Evolutionary conservation across 2,888 invertebrate species (phyloP).

Genomic region (Melinaea marsaeus): DNA sequence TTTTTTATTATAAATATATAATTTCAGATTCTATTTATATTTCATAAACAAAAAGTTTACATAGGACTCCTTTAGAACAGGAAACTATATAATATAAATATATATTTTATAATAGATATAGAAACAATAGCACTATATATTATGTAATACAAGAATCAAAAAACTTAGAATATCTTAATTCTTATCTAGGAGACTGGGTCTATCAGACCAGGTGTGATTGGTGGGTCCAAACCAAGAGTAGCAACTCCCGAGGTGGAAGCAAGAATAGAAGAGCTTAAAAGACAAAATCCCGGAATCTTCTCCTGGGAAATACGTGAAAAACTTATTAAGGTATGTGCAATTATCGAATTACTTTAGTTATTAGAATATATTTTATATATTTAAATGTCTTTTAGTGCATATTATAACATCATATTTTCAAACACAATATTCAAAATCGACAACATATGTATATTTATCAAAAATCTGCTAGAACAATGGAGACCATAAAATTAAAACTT

Average conservation of each 20-base stretch:
- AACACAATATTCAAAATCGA: no score
- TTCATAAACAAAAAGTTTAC: no score
- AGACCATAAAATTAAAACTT: no score
- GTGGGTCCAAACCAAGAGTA: slow-evolving; percentile 95
- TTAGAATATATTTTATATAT: background rate
- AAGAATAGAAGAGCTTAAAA: slow-evolving; percentile 92
- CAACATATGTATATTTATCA: no score
- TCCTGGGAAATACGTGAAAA: slow-evolving; percentile 97
- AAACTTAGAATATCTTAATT: slow-evolving; percentile 12
- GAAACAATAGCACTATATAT: no score
- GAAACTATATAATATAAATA: no score
- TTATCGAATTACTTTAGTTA: slow-evolving; percentile 3
- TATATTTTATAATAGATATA: no score
- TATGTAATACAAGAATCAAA: slow-evolving; percentile 1
- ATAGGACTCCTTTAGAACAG: no score
- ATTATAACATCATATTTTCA: no score
- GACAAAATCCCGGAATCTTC: slow-evolving; percentile 95
- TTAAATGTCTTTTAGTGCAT: background rate
- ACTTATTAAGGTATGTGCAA: slow-evolving; percentile 83
- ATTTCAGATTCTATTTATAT: no score
- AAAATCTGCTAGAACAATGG: no score
- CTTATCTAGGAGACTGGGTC: slow-evolving; percentile 90
- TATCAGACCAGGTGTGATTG: slow-evolving; percentile 95
- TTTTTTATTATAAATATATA: no score
- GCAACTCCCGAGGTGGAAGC: slow-evolving; percentile 95